A percentile compares a stretch with the other conserved stretches of the same genome.
Evolutionary conservation across 2,888 invertebrate species (phyloP).

Genomic region (Mimachlamys varia): DNA sequence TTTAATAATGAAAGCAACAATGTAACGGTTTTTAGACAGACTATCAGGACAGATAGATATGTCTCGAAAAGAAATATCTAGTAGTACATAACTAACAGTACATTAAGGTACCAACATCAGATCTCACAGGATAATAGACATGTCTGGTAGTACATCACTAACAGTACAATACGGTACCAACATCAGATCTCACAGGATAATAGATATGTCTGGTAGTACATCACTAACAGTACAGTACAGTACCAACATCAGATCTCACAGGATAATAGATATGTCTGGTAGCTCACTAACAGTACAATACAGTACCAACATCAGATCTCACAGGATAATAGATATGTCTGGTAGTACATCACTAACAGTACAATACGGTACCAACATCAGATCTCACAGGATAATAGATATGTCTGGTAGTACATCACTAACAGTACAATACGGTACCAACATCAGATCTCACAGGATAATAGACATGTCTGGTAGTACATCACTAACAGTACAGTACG

Average conservation of each 20-base stretch:
- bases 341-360: conserved; percentile 1
- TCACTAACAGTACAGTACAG: background rate
- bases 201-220: too few relatives aligned
- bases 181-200: too few relatives aligned
- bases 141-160: conserved; percentile 6
- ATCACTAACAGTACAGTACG: background rate
- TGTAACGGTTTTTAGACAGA: background rate
- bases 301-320: background rate
- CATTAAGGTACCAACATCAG: background rate
- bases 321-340: too few relatives aligned
- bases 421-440: background rate
- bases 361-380: background rate
- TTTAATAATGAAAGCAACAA: background rate
- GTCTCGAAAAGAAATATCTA: too few relatives aligned
- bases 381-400: too few relatives aligned
- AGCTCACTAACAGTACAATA: background rate
- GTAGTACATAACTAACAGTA: background rate
- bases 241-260: background rate
- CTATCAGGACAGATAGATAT: too few relatives aligned
- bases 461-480: too few relatives aligned
- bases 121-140: too few relatives aligned
- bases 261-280: background rate
- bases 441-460: too few relatives aligned
- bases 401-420: conserved; percentile 20
- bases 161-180: background rate